Evolutionary conservation across 2,888 invertebrate species (phyloP).

Genomic region (Portevinia maculata): DNA sequence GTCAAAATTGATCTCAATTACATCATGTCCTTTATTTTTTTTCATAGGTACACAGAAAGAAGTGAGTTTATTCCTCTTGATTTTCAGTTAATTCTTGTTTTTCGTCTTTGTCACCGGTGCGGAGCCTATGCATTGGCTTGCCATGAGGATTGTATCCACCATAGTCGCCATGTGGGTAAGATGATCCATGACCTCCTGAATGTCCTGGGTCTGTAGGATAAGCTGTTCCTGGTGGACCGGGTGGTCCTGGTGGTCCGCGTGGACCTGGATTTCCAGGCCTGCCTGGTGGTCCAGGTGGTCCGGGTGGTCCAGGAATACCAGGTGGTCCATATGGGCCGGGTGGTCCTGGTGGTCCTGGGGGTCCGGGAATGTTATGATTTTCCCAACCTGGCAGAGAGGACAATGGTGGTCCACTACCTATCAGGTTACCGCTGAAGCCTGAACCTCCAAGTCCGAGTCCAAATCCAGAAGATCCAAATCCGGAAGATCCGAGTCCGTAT

Average conservation of each 20-base stretch:
- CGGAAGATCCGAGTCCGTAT: too few species aligned
- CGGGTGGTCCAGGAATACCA: conserved; percentile 25
- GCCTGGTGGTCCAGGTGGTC: conserved; percentile 39
- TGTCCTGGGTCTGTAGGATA: conserved; percentile 3
- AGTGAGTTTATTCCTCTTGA: too few species aligned
- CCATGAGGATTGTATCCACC: conserved; percentile 19
- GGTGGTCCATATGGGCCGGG: conserved; percentile 71
- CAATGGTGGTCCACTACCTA: conserved; percentile 15
- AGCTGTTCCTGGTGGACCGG: too few species aligned
- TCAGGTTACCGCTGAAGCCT: background rate
- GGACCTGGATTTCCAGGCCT: conserved; percentile 8
- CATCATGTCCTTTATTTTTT: too few species aligned
- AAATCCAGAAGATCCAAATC: too few species aligned
- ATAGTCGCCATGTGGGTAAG: conserved; percentile 5
- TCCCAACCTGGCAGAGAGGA: conserved; percentile 28
- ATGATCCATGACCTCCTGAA: background rate
- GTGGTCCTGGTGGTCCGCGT: conserved; percentile 22
- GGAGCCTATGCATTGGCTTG: conserved; percentile 23
- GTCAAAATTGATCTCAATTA: too few species aligned
- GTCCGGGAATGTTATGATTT: conserved; percentile 11
- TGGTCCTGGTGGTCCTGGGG: conserved; percentile 36
- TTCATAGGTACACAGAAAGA: too few species aligned
- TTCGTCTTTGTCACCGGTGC: too few species aligned
- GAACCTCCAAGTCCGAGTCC: too few species aligned
- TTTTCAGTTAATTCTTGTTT: too few species aligned